Percentiles rank a stretch among this genome's conserved stretches.
phyloP scores from a whole-genome alignment of 2,797 vertebrate species.

The Poeciliopsis paucimaculata region DNA sequence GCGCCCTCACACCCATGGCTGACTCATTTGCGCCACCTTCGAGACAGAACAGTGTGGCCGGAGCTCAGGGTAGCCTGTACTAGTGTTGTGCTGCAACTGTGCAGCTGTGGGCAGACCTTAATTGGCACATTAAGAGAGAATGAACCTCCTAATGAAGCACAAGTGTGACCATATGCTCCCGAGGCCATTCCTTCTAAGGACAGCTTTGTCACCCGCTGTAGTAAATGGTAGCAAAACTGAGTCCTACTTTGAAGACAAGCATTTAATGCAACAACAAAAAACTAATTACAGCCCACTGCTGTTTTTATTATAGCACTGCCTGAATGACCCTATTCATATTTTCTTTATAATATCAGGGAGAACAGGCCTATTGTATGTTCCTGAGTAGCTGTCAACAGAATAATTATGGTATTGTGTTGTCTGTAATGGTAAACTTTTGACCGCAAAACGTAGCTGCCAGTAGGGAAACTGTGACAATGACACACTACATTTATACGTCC shows the following conservation, averaged over 20 bases:
- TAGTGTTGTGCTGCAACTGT: conserved; percentile 36
- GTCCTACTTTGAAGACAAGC: conserved; percentile 47
- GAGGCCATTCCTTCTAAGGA: conserved; percentile 34
- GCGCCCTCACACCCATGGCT: neutral
- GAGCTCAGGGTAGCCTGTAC: conserved; percentile 38
- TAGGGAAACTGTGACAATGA: conserved; percentile 38
- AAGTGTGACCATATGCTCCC: conserved; percentile 43
- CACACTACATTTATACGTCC: conserved; percentile 35
- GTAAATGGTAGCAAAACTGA: conserved; percentile 58
- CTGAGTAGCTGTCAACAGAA: conserved; percentile 27
- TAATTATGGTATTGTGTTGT: conserved; percentile 49
- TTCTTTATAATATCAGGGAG: conserved; percentile 25
- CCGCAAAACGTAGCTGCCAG: conserved; percentile 23
- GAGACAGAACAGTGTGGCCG: conserved; percentile 26
- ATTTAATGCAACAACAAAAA: conserved; percentile 38
- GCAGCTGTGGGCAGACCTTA: conserved; percentile 45
- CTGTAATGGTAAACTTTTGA: conserved; percentile 48
- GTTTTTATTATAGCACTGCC: conserved; percentile 11
- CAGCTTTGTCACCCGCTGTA: conserved; percentile 55
- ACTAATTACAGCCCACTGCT: conserved; percentile 44
- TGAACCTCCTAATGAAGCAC: conserved; percentile 65
- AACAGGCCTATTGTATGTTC: conserved; percentile 26
- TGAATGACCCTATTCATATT: conserved; percentile 30
- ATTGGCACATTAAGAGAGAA: conserved; percentile 63
- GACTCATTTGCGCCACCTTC: conserved; percentile 10